phyloP scores from a whole-genome alignment of 1,140 invertebrate genomes.

The Nephotettix cincticeps region DNA sequence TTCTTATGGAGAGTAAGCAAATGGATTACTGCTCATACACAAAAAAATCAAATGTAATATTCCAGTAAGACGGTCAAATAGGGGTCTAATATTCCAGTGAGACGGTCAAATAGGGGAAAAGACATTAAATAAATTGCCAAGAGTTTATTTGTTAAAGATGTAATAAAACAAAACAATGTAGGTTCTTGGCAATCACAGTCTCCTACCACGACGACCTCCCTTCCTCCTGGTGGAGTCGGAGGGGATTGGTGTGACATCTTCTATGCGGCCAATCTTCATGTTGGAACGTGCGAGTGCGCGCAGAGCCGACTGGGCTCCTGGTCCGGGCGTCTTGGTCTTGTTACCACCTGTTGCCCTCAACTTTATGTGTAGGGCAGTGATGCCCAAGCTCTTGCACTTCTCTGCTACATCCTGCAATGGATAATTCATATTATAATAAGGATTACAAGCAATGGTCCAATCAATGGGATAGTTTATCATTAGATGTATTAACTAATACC shows the following conservation, averaged over 20 bases:
- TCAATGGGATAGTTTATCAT: no score
- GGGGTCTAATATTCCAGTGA: no score
- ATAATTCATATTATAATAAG: no score
- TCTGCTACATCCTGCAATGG: slow-evolving; percentile 95
- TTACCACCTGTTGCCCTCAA: slow-evolving; percentile 97
- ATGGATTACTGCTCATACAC: no score
- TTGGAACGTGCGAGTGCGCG: slow-evolving; percentile 96
- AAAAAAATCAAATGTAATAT: no score
- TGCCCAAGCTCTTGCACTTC: slow-evolving; percentile 95
- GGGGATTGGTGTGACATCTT: slow-evolving; percentile 99
- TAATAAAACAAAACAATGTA: slow-evolving; percentile 4
- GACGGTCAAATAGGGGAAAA: no score
- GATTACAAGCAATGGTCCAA: no score
- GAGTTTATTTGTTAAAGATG: slow-evolving; percentile 10
- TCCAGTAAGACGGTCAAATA: no score
- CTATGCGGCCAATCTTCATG: slow-evolving; percentile 99
- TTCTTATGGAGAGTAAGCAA: no score
- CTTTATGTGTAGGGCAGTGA: slow-evolving; percentile 98
- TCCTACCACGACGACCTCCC: slow-evolving; percentile 97
- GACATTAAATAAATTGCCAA: slow-evolving; percentile 14
- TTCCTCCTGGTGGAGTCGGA: slow-evolving; percentile 98
- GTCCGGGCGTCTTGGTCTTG: slow-evolving; percentile 96
- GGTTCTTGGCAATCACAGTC: slow-evolving; percentile 71
- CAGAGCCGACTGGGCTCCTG: slow-evolving; percentile 97
- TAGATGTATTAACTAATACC: no score